A percentile compares a stretch with the other conserved stretches of the same genome.
Conservation (phyloP, 2,113 vertebrate genomes). For the Grantiella picta region DNA sequence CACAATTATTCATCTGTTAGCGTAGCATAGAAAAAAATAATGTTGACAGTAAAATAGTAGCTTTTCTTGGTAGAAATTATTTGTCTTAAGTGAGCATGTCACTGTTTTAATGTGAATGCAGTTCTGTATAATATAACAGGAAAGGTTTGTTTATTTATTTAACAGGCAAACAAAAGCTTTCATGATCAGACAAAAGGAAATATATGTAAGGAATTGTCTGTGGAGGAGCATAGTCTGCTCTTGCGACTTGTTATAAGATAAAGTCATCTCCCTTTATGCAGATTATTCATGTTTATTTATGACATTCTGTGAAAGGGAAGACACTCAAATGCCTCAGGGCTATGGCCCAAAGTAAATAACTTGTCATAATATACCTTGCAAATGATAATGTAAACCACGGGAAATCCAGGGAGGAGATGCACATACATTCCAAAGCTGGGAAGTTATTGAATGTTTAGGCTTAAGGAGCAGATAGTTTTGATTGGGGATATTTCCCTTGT, state of each 20-base stretch:
- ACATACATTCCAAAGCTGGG: slow-evolving; percentile 51
- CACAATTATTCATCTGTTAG: not conserved
- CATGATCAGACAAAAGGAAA: not conserved
- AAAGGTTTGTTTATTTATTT: slow-evolving; percentile 1
- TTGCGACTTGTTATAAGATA: slow-evolving; percentile 19
- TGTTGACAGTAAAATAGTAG: not conserved
- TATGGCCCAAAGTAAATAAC: slow-evolving; percentile 51
- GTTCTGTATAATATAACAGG: not conserved
- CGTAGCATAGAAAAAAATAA: not conserved
- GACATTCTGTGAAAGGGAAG: slow-evolving; percentile 19
- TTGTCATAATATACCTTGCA: slow-evolving; percentile 67
- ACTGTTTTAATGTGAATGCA: not conserved
- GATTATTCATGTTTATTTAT: slow-evolving; percentile 60
- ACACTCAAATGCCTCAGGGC: slow-evolving; percentile 17
- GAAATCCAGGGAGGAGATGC: slow-evolving; percentile 46
- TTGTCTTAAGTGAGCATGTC: not conserved
- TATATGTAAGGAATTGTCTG: not conserved
- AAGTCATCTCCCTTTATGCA: slow-evolving; percentile 57
- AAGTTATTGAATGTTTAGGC: slow-evolving; percentile 66
- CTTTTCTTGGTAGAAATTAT: not conserved
- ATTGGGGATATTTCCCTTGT: slow-evolving; percentile 48
- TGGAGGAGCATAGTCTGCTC: not conserved
- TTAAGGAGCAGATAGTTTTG: slow-evolving; percentile 62
- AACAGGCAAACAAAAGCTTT: not conserved
- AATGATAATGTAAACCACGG: slow-evolving; percentile 56